Evolutionary conservation across 2,888 invertebrate genomes (phyloP).

Genomic region (Bembecia ichneumoniformis): DNA sequence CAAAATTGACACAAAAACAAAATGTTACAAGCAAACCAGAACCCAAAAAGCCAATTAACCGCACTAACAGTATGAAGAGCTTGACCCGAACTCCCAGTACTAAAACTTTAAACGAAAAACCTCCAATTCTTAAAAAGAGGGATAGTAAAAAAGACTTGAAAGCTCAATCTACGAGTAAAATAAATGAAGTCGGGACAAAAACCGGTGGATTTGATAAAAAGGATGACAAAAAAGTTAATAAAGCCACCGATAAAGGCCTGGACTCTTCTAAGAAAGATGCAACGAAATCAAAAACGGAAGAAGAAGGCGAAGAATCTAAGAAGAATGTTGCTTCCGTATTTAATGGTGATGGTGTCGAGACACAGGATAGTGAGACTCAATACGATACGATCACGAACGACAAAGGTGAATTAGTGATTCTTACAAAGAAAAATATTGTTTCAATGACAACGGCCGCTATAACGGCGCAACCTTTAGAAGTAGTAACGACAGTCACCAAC

Average conservation of each 20-base stretch:
- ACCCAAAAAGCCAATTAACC: conserved; percentile 45
- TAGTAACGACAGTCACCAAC: conserved; percentile 69
- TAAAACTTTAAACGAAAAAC: conserved; percentile 51
- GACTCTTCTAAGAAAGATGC: conserved; percentile 10
- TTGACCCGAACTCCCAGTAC: conserved; percentile 52
- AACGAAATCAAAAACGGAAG: conserved; percentile 9
- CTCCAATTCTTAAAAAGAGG: conserved; percentile 41
- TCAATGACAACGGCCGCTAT: conserved; percentile 74
- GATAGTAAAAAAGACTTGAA: conserved; percentile 47
- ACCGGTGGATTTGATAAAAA: conserved; percentile 26
- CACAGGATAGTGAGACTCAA: conserved; percentile 62
- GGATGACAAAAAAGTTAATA: conserved; percentile 4
- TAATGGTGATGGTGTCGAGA: conserved; percentile 32
- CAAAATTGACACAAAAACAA: conserved; percentile 41
- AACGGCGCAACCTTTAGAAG: conserved; percentile 68
- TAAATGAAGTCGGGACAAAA: conserved; percentile 37
- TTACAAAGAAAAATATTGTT: conserved; percentile 64
- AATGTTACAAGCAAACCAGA: conserved; percentile 35
- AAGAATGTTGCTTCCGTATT: conserved; percentile 26
- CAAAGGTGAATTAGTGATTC: conserved; percentile 52
- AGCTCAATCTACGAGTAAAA: conserved; percentile 38
- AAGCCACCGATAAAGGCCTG: conserved; percentile 7
- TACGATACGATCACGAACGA: conserved; percentile 57
- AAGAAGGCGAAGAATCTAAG: conserved; percentile 17
- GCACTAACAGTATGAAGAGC: conserved; percentile 59